Evolutionary conservation across 2,113 vertebrate species (phyloP), one percentile per base, ranked within the genome.

Genomic region (Poecilia latipinna): DNA sequence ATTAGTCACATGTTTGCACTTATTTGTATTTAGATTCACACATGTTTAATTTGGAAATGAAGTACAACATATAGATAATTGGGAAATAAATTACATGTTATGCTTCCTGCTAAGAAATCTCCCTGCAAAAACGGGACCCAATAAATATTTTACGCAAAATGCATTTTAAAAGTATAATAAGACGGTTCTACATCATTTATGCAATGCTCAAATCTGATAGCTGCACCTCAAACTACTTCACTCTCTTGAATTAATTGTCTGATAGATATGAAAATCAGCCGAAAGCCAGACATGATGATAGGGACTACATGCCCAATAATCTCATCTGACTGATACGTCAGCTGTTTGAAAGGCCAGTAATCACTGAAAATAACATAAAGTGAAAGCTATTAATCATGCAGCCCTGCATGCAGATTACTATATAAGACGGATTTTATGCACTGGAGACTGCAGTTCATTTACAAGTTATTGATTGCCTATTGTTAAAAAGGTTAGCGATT

Each of bases 381-480:
- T 71, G 74, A 44, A 61, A 74, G 78, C 61, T 71, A 77, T 84
- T 82, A 79, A 82, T 87, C 78, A 82, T 63, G 62, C 32, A 1
- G 17, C 32, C 6, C 51, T n/a, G 8, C 57, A 65, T 62, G 26
- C 33, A 65, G 61, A 84, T 80, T 77, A 66, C 82, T 44, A 84
- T 64, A 68, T 72, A 39, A 65, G 65, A 85, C 68, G 44, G 61
- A 82, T 74, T 79, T 78, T 10, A 75, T 74, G 72, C 68, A 77
- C 12, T 63, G 68, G 61, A 77, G 68, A 26, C n/a, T 17, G 12
- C 32, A 78, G 70, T 66, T 83, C 74, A 86, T 89, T 82, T 69
- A 74, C 78, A 64, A 51, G 66, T 80, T 75, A 88, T 86, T 79
- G 77, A 90, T 84, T 75, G 73, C 70, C 61, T 44, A 70, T 74